These are phyloP conservation scores for Pardosa pseudoannulata DNA, from an alignment of 2,888 invertebrate genomes.

Conservation along the genomic window DNA sequence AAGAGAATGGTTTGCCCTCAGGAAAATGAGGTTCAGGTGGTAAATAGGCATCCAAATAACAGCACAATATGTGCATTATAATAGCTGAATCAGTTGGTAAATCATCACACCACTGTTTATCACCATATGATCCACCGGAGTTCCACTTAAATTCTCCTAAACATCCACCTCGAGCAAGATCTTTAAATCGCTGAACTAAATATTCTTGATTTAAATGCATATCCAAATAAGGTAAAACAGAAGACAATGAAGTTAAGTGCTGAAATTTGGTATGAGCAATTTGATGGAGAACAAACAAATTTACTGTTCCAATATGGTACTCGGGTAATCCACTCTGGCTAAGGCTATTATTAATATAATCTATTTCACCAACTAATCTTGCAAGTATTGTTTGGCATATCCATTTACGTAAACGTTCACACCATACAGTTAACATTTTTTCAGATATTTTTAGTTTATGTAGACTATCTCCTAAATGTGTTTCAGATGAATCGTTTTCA, in stretches of 20 bases:
- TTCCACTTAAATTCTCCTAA: slow-evolving; percentile 94
- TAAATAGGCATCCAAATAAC: slow-evolving; percentile 90
- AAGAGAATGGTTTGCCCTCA: slow-evolving; percentile 78
- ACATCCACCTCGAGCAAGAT: slow-evolving; percentile 89
- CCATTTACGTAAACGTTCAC: slow-evolving; percentile 85
- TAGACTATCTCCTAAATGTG: slow-evolving; percentile 42
- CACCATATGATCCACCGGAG: slow-evolving; percentile 85
- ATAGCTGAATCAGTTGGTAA: slow-evolving; percentile 92
- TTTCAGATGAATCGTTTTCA: slow-evolving; percentile 66
- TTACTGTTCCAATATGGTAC: slow-evolving; percentile 80
- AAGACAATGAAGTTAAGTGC: slow-evolving; percentile 81
- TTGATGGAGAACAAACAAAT: slow-evolving; percentile 86
- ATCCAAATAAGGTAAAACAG: slow-evolving; percentile 88
- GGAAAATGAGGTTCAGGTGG: slow-evolving; percentile 79
- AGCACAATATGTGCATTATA: slow-evolving; percentile 89
- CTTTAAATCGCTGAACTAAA: slow-evolving; percentile 86
- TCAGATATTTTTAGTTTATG: slow-evolving; percentile 83
- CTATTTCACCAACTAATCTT: slow-evolving; percentile 86
- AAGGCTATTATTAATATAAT: slow-evolving; percentile 84
- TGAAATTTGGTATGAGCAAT: slow-evolving; percentile 81
- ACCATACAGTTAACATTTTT: slow-evolving; percentile 85
- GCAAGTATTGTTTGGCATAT: slow-evolving; percentile 88
- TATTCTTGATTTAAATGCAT: slow-evolving; percentile 91
- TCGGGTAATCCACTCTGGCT: slow-evolving; percentile 82
- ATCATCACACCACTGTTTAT: slow-evolving; percentile 88